A percentile compares a stretch with the other conserved stretches of the same genome.
These are phyloP conservation scores for Orius insidiosus DNA, from an alignment of 1,140 invertebrate species.

Conservation along the genomic window DNA sequence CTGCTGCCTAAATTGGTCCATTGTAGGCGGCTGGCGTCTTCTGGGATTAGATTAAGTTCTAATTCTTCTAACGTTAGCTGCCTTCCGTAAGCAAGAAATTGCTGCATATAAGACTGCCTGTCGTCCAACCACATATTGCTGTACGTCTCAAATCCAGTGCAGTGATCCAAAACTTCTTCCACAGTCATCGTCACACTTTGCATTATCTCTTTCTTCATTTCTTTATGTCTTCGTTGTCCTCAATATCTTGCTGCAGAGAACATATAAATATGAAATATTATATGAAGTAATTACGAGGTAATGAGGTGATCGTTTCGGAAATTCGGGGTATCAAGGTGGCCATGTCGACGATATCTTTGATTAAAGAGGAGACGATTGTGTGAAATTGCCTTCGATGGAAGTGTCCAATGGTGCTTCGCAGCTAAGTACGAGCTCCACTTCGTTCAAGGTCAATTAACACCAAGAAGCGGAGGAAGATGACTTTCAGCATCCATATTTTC, in stretches of 20 bases:
- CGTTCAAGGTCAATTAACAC: constrained; percentile 67
- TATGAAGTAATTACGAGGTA: constrained; percentile 17
- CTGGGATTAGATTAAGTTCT: constrained; percentile 50
- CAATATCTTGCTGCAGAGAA: constrained; percentile 44
- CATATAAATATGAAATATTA: constrained; percentile 9
- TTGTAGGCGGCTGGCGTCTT: constrained; percentile 48
- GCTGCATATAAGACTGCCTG: constrained; percentile 67
- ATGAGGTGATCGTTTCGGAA: constrained; percentile 7
- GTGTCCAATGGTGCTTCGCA: constrained; percentile 67
- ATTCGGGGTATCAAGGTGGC: constrained; percentile 52
- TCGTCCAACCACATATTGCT: constrained; percentile 88
- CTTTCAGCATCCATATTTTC: constrained; percentile 76
- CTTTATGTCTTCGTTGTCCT: constrained; percentile 47
- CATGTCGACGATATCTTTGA: constrained; percentile 72
- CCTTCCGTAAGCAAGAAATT: constrained; percentile 76
- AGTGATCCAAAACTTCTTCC: constrained; percentile 24
- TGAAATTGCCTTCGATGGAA: constrained; percentile 58
- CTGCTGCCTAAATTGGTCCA: constrained; percentile 80
- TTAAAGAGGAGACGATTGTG: constrained; percentile 54
- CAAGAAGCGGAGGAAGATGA: constrained; percentile 59
- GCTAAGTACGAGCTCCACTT: constrained; percentile 46
- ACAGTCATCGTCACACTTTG: constrained; percentile 29
- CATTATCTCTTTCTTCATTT: constrained; percentile 55
- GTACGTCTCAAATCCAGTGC: constrained; percentile 33
- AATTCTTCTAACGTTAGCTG: constrained; percentile 72